Percentiles rank a stretch among this genome's conserved stretches.
Evolutionary conservation across 2,888 invertebrate genomes (phyloP).

Genomic region (Branchellion lobata): DNA sequence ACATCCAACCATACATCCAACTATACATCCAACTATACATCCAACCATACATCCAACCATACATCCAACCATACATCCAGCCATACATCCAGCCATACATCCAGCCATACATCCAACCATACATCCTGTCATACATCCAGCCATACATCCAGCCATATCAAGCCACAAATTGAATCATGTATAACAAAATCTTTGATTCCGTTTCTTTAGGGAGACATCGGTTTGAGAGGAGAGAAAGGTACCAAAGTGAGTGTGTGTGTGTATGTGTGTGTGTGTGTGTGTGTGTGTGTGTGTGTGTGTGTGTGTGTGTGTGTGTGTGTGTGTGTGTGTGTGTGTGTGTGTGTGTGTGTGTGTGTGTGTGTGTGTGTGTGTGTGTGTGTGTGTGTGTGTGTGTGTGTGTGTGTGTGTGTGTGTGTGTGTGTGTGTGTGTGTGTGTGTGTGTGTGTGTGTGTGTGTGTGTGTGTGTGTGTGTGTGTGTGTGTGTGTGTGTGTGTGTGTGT

Average conservation of each 20-base stretch:
- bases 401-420: conserved; percentile 5
- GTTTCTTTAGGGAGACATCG: no score
- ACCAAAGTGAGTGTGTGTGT: not conserved
- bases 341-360: conserved; percentile 5
- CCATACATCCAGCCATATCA: no score
- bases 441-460: conserved; percentile 5
- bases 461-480: conserved; percentile 5
- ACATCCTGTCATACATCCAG: no score
- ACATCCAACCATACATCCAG: no score
- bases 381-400: conserved; percentile 5
- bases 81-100: no score
- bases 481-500: conserved; percentile 5
- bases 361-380: conserved; percentile 5
- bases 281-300: conserved; percentile 5
- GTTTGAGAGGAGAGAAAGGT: not conserved
- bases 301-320: conserved; percentile 5
- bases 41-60: no score
- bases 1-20: no score
- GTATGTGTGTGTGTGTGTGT: conserved; percentile 4
- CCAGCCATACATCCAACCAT: no score
- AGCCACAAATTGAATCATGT: no score
- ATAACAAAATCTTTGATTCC: no score
- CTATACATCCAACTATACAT: no score
- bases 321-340: conserved; percentile 5
- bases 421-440: conserved; percentile 5